Evolutionary conservation across 2,888 invertebrate species (phyloP).

Genomic region (Eilema griseolum): DNA sequence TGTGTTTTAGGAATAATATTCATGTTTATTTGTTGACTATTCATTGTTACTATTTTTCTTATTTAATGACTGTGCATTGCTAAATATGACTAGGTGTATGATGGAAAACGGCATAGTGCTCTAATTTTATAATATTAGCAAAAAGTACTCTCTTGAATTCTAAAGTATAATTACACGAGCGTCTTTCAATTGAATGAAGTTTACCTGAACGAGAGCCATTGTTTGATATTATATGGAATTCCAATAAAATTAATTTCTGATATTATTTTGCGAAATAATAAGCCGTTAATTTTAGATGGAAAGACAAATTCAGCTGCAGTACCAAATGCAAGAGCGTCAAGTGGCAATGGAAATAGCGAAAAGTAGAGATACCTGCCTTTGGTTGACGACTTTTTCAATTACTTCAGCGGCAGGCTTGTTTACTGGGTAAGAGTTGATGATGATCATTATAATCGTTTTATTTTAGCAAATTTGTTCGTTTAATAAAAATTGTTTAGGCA

Average conservation of each 20-base stretch:
- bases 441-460: background rate
- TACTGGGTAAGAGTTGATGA: constrained; percentile 73
- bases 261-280: background rate
- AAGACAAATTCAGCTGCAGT: constrained; percentile 93
- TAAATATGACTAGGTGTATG: no score
- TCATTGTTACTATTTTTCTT: no score
- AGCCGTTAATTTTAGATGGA: constrained; percentile 86
- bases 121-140: no score
- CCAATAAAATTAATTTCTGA: background rate
- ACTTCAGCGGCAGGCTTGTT: constrained; percentile 84
- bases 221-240: background rate
- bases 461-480: background rate
- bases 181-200: background rate
- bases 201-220: background rate
- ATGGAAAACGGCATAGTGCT: no score
- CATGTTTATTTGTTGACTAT: no score
- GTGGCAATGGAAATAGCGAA: constrained; percentile 91
- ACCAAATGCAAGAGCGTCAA: constrained; percentile 92
- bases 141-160: no score
- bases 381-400: constrained; percentile 90
- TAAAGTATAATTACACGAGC: no score
- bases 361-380: constrained; percentile 91
- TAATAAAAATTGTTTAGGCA: background rate
- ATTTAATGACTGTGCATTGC: no score
- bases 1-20: no score